Conservation (phyloP, 2,113 vertebrate species). For the Clinocottus analis region DNA sequence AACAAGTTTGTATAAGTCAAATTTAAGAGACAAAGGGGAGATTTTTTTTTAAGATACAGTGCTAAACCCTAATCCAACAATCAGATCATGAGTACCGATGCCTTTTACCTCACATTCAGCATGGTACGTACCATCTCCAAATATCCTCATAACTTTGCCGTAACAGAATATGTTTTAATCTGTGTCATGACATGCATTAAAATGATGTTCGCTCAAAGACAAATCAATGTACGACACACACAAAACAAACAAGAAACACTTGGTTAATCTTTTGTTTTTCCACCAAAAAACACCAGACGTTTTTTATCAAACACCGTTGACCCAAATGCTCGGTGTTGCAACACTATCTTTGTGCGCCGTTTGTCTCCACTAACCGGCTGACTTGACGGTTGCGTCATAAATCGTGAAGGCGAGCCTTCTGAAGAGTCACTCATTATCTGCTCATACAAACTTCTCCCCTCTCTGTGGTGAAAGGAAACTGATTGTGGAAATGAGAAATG, state of each 20-base stretch:
- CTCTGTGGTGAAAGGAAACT: slow-evolving; percentile 44
- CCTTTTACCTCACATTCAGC: background rate
- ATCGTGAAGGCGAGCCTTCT: slow-evolving; percentile 47
- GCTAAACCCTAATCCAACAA: background rate
- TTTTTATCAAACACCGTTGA: slow-evolving; percentile 25
- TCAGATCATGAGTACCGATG: background rate
- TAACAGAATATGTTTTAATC: background rate
- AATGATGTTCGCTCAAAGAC: background rate
- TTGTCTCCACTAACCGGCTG: slow-evolving; percentile 64
- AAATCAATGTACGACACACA: background rate
- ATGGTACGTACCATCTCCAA: background rate
- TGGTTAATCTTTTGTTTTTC: slow-evolving; percentile 7
- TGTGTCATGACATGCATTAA: background rate
- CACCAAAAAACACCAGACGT: too few species aligned
- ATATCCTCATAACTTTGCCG: background rate
- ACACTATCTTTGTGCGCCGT: slow-evolving; percentile 25
- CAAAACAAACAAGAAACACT: background rate
- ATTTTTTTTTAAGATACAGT: background rate
- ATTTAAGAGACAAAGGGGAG: background rate
- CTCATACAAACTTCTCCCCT: slow-evolving; percentile 46
- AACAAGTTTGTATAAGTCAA: background rate
- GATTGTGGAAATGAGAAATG: slow-evolving; percentile 66
- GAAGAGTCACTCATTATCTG: slow-evolving; percentile 64
- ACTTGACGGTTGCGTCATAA: slow-evolving; percentile 59
- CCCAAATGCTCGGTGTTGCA: slow-evolving; percentile 46